Base-by-base conservation (phyloP, 2,797 vertebrate genomes). In the Darevskia nairensis region DNA sequence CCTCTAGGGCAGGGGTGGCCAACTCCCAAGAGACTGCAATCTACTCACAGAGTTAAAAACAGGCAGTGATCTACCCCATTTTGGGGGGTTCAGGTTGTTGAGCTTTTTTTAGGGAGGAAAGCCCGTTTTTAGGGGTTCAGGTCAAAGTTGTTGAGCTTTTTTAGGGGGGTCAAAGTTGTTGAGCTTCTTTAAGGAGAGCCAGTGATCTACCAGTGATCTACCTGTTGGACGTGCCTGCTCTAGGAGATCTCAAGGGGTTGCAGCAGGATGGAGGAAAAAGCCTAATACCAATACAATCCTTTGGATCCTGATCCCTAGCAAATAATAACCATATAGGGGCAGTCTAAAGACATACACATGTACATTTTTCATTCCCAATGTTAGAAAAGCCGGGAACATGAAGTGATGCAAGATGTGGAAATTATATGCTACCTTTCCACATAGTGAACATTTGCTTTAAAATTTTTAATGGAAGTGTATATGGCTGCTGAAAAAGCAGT, bases 381-480 rank as follows among this genome's bases (percentile, higher is more conserved):
- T 19, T n/a, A 27, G 15, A 6, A 29, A 59, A n/a, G 46, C 4
- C 44, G 46, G 10, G 71, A 21, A 71, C 35, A 39, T 5, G 23
- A 41, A 19, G 8, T 75, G 8, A 29, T 21, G 44, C 25, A 9
- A 7, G n/a, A 35, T 35, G 11, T 50, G 11, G 68, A 8, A 13
- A 50, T 55, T n/a, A 35, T 46, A 32, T 71, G 46, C 61, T 59
- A 13, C 59, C 11, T 41, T 59, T 75, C 66, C 15, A 64, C 25
- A 50, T 5, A 8, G 25, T 0, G 0, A 50, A 11, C 1, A 44
- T 29, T 35, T 2, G 6, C 35, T 78, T 46, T 35, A 35, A 35
- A 2, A 0, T 7, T 6, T 61, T 59, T 50, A 29, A 1, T 1
- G 71, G 19, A 61, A 69, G 0, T 66, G 2, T 50, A 71, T 27